phyloP scores from a whole-genome alignment of 2,797 vertebrate species.

The Antrozous pallidus region DNA sequence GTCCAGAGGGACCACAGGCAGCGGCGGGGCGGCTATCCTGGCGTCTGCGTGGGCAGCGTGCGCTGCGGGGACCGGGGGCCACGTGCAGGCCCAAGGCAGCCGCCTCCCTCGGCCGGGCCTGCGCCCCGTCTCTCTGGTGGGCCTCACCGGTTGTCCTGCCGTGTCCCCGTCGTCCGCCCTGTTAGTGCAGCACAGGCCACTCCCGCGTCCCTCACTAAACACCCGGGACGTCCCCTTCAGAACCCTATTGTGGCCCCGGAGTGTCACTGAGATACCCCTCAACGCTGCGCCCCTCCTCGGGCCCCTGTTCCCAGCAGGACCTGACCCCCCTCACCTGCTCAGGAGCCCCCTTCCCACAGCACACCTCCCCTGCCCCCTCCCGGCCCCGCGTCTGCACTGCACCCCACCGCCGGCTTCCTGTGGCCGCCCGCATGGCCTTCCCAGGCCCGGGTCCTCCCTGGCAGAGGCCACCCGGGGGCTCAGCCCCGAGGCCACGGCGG shows the following conservation, averaged over 20 bases:
- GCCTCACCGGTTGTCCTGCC: fast-evolving
- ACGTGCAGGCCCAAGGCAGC: too few relatives aligned
- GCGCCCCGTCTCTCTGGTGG: not conserved
- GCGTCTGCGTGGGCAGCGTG: fast-evolving
- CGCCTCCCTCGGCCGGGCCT: not conserved
- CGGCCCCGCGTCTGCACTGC: fast-evolving
- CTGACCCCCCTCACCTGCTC: fast-evolving
- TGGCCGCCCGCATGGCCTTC: too few relatives aligned
- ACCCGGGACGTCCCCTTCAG: not conserved
- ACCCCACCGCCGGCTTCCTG: too few relatives aligned
- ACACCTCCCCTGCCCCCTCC: fast-evolving
- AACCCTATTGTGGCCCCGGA: fast-evolving
- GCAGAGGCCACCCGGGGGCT: not conserved
- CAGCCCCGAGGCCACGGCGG: not conserved
- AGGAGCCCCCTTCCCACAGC: fast-evolving
- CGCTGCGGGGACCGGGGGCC: not conserved
- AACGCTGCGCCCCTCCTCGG: too few relatives aligned
- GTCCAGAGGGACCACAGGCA: not conserved
- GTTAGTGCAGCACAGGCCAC: fast-evolving
- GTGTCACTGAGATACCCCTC: fast-evolving
- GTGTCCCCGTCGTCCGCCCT: fast-evolving
- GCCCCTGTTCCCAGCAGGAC: not conserved
- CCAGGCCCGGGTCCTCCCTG: not conserved
- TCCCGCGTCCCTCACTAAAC: fast-evolving
- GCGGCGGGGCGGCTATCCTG: not conserved